phyloP scores from a whole-genome alignment of 2,888 invertebrate species.

The Eupithecia dodoneata region DNA sequence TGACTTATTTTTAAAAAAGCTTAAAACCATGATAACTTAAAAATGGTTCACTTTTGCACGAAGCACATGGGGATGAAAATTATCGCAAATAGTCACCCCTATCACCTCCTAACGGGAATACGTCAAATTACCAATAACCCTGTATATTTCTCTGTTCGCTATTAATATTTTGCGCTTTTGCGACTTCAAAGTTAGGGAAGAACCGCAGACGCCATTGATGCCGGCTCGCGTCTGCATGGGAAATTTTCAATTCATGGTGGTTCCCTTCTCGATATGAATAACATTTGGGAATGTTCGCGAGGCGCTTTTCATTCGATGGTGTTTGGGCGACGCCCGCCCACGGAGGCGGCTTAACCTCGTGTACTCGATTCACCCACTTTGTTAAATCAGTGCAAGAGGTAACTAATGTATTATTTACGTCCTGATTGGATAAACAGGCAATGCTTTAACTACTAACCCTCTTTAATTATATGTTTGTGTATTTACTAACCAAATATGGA shows the following conservation, averaged over 20 bases:
- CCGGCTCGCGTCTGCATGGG: constrained; percentile 21
- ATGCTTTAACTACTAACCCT: too few relatives aligned
- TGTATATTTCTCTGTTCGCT: background rate
- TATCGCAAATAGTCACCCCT: too few relatives aligned
- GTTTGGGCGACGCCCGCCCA: background rate
- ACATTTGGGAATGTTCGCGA: constrained; percentile 24
- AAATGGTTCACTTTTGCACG: too few relatives aligned
- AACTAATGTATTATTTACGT: too few relatives aligned
- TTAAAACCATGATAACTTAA: too few relatives aligned
- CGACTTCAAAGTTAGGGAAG: constrained; percentile 5
- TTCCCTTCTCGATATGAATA: constrained; percentile 38
- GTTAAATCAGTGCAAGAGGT: background rate
- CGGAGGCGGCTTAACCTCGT: background rate
- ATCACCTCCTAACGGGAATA: too few relatives aligned
- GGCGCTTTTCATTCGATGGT: constrained; percentile 2
- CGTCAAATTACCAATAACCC: too few relatives aligned
- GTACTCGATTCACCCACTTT: background rate
- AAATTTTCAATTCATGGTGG: constrained; percentile 27
- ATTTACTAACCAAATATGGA: too few relatives aligned
- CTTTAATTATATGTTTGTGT: too few relatives aligned
- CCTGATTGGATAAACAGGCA: too few relatives aligned
- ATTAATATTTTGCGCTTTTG: background rate
- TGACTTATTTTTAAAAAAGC: too few relatives aligned
- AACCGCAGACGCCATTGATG: constrained; percentile 21
- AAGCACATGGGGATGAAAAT: too few relatives aligned